phyloP scores from a whole-genome alignment of 2,888 invertebrate species.

The Aromia moschata region DNA sequence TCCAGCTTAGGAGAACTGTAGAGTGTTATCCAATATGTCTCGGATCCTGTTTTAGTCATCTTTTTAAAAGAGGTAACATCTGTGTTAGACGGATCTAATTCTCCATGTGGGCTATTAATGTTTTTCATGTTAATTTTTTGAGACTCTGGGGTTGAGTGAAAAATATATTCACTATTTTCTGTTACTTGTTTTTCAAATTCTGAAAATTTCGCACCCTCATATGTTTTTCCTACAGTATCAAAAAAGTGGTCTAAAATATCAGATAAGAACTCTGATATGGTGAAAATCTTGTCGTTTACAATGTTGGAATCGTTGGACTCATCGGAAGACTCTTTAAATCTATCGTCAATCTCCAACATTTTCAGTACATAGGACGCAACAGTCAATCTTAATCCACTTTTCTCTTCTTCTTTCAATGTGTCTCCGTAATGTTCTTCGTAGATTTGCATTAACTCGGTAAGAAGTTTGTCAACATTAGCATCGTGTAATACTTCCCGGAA shows the following conservation, averaged over 20 bases:
- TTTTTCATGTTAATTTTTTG: no score
- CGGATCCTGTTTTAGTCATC: constrained; percentile 48
- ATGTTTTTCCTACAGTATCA: constrained; percentile 28
- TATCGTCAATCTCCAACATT: constrained; percentile 47
- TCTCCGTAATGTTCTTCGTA: constrained; percentile 50
- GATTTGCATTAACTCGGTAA: constrained; percentile 44
- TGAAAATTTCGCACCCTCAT: constrained; percentile 29
- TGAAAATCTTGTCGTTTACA: constrained; percentile 55
- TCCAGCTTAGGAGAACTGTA: constrained; percentile 41
- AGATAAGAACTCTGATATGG: constrained; percentile 56
- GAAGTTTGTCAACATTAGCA: constrained; percentile 50
- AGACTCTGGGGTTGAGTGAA: constrained; percentile 44
- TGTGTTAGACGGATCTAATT: background rate
- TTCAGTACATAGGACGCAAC: constrained; percentile 47
- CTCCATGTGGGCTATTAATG: background rate
- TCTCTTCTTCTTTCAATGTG: constrained; percentile 46
- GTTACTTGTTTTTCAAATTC: constrained; percentile 35
- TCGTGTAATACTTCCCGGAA: constrained; percentile 57
- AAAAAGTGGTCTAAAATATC: constrained; percentile 58
- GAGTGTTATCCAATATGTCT: constrained; percentile 58
- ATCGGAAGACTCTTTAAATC: constrained; percentile 32
- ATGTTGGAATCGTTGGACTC: constrained; percentile 40
- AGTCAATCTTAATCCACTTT: constrained; percentile 50
- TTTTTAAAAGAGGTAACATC: constrained; percentile 52
- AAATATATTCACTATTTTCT: constrained; percentile 25